Evolutionary conservation across 2,113 vertebrate species (phyloP), one percentile per base, ranked within the genome.

Genomic region (Brachypteracias leptosomus): DNA sequence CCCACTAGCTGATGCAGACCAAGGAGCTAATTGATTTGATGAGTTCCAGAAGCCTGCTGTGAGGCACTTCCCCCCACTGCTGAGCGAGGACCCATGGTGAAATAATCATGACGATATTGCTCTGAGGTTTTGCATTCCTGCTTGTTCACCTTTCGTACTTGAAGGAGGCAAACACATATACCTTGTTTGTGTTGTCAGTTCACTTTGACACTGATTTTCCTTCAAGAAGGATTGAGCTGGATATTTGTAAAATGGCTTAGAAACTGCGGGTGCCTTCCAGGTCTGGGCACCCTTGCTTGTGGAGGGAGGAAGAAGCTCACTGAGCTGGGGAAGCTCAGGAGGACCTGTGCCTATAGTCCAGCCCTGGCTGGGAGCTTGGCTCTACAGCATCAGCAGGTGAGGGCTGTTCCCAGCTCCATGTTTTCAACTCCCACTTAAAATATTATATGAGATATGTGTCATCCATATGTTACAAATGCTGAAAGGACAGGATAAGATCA

Each of bases 11-110:
- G 61, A 49, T 75, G 80, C 89, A 46, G 81, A 82, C 57, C 38
- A 51, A 92, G 62, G 26, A 36, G 21, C 59, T 80, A 81, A 91
- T 94, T 83, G 92, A 52, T 85, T 44, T 78, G 88, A 86, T 77
- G 92, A 66, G 85, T 40, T 80, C 7, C 81, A 79, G 91, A 14
- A 13, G 8, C 85, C 77, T 65, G 91, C 77, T 47, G 89, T 0
- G 77, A 24, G 84, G 49, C 40, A n/a, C 84, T 88, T 89, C 74
- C 80, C 80, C 82, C 68, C 66, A 61, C 89, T 61, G 84, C 90
- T n/a, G 28, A 46, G 51, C 78, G 0, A 42, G 46, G 82, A 71
- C 25, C 74, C 6, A 1, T 5, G 6, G 67, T 63, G 72, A 66
- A 83, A 86, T 28, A 49, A 16, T 0, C 18, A 26, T 0, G 31